Percentiles rank a stretch among this genome's conserved stretches.
Conservation (phyloP, 1,140 invertebrate species). For the Bombus confusus region DNA sequence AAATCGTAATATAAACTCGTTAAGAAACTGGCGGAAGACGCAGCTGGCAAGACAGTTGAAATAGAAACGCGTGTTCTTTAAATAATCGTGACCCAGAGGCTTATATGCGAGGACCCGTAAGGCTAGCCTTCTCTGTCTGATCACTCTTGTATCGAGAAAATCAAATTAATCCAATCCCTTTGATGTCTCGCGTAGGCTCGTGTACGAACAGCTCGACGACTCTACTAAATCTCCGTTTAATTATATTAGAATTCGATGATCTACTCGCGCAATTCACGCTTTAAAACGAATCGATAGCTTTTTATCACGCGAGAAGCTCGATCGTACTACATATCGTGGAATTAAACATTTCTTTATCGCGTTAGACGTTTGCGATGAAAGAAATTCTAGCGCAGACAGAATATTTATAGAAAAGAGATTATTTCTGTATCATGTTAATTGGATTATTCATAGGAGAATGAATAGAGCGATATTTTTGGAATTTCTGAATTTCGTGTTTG, state of each 20-base stretch:
- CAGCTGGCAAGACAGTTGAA: slow-evolving; percentile 80
- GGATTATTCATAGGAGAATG: neutral
- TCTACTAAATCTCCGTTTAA: neutral
- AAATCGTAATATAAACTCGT: slow-evolving; percentile 63
- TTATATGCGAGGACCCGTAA: slow-evolving; percentile 63
- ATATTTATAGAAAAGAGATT: too few relatives aligned
- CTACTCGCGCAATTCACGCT: neutral
- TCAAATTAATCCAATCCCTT: slow-evolving; percentile 32
- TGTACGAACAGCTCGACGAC: too few relatives aligned
- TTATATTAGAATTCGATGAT: neutral
- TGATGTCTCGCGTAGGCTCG: too few relatives aligned
- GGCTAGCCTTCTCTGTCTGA: slow-evolving; percentile 43
- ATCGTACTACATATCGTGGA: neutral
- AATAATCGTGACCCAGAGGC: slow-evolving; percentile 82
- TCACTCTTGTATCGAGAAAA: slow-evolving; percentile 53
- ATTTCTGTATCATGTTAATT: too few relatives aligned
- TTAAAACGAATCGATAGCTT: neutral
- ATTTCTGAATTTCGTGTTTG: neutral
- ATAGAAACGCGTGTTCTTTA: slow-evolving; percentile 80
- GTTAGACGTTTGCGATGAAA: neutral
- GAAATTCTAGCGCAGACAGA: too few relatives aligned
- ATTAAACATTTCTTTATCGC: neutral
- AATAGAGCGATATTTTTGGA: slow-evolving; percentile 33
- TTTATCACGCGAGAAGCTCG: too few relatives aligned
- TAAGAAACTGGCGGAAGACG: slow-evolving; percentile 77